Evolutionary conservation across 2,113 vertebrate species (phyloP).

Genomic region (Oncorhynchus masou): DNA sequence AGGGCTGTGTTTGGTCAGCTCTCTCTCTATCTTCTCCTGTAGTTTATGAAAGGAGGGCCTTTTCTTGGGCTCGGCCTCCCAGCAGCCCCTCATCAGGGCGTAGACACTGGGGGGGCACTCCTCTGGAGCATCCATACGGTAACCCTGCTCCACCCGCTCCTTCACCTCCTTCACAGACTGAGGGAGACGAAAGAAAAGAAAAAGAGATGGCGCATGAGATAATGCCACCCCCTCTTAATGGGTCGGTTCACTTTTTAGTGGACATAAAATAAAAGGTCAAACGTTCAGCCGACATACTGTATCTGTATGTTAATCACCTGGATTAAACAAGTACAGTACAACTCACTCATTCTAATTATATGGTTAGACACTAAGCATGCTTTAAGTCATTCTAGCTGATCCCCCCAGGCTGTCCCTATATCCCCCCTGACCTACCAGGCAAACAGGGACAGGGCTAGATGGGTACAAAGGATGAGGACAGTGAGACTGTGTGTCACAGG

Average conservation of each 20-base stretch:
- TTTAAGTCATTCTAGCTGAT: slow-evolving; percentile 38
- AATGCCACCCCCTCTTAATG: too few species aligned
- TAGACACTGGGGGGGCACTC: slow-evolving; percentile 77
- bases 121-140: slow-evolving; percentile 87
- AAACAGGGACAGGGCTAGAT: slow-evolving; percentile 1
- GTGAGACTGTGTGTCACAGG: slow-evolving; percentile 21
- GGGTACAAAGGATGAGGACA: slow-evolving; percentile 32
- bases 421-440: not conserved
- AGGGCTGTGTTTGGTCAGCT: slow-evolving; percentile 44
- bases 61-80: slow-evolving; percentile 83
- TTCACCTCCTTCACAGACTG: slow-evolving; percentile 85
- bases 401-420: not conserved
- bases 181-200: not conserved
- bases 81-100: slow-evolving; percentile 85
- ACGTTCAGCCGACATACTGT: too few species aligned
- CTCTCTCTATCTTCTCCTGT: slow-evolving; percentile 78
- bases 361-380: slow-evolving; percentile 4
- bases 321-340: not conserved
- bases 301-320: too few species aligned
- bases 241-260: too few species aligned
- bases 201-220: too few species aligned
- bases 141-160: slow-evolving; percentile 80
- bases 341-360: slow-evolving; percentile 39
- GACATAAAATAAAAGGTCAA: too few species aligned
- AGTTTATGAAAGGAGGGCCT: slow-evolving; percentile 86